Percentiles rank a stretch among this genome's conserved stretches.
These are phyloP conservation scores for Uropetala carovei DNA, from an alignment of 2,888 invertebrate genomes.

Conservation along the genomic window DNA sequence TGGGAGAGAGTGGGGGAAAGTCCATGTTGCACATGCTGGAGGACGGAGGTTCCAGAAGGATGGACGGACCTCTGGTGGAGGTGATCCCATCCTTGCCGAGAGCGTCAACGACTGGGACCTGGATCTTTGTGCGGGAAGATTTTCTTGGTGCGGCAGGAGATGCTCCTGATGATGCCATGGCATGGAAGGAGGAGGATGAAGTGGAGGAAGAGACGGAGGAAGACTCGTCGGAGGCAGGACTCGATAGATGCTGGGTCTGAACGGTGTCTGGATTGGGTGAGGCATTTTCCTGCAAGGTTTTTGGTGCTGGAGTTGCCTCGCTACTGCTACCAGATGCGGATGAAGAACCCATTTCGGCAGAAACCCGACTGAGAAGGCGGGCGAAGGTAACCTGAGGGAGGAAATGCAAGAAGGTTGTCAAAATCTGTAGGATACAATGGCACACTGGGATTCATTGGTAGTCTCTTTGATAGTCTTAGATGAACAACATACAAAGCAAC, in stretches of 20 bases:
- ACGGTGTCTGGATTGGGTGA: slow-evolving; percentile 76
- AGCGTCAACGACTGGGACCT: slow-evolving; percentile 82
- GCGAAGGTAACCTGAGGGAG: slow-evolving; percentile 81
- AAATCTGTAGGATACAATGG: no score
- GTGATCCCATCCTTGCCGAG: slow-evolving; percentile 77
- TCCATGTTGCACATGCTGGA: slow-evolving; percentile 68
- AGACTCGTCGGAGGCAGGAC: slow-evolving; percentile 51
- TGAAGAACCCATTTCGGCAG: slow-evolving; percentile 87
- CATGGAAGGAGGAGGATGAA: slow-evolving; percentile 34
- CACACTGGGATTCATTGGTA: no score
- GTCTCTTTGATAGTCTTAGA: no score
- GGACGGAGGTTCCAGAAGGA: slow-evolving; percentile 68
- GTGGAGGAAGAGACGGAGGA: slow-evolving; percentile 41
- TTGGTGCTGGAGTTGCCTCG: slow-evolving; percentile 78
- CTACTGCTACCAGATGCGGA: slow-evolving; percentile 76
- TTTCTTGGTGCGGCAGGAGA: background rate
- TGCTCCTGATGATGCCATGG: background rate
- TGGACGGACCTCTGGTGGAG: slow-evolving; percentile 67
- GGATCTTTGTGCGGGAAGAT: slow-evolving; percentile 75
- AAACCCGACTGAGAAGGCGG: slow-evolving; percentile 84
- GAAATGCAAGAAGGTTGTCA: background rate
- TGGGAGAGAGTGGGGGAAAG: slow-evolving; percentile 70
- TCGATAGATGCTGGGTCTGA: background rate
- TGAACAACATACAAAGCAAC: no score
- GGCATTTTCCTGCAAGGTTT: slow-evolving; percentile 76